These are phyloP conservation scores for Diplolepis rosae DNA, from an alignment of 2,888 invertebrate species.

Conservation along the genomic window DNA sequence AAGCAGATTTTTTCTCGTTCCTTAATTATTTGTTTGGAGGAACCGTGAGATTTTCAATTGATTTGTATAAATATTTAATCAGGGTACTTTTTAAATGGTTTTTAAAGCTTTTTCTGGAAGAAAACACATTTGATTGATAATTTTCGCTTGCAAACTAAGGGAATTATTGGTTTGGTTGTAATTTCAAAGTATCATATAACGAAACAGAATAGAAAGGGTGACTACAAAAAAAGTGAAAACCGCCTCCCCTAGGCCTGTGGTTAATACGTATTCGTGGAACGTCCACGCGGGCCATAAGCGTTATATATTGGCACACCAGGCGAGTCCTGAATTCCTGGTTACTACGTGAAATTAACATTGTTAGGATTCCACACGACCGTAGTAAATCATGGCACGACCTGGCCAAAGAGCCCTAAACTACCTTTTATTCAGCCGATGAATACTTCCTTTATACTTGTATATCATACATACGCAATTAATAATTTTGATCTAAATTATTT, in stretches of 20 bases:
- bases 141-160: not conserved
- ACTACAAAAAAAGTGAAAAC: slow-evolving; percentile 24
- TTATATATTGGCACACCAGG: slow-evolving; percentile 45
- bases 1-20: no score
- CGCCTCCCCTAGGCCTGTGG: slow-evolving; percentile 39
- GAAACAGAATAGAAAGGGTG: slow-evolving; percentile 1
- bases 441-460: not conserved
- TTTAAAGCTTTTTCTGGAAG: not conserved
- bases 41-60: no score
- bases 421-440: not conserved
- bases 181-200: slow-evolving; percentile 7
- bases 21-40: no score
- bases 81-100: no score
- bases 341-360: slow-evolving; percentile 70
- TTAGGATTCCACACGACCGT: slow-evolving; percentile 65
- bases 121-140: not conserved
- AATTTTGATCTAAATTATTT: not conserved
- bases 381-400: slow-evolving; percentile 60
- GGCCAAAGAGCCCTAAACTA: slow-evolving; percentile 42
- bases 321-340: slow-evolving; percentile 55
- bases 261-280: slow-evolving; percentile 43
- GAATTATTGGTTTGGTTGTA: not conserved
- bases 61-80: no score
- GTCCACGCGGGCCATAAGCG: slow-evolving; percentile 40
- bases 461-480: not conserved